A percentile compares a stretch with the other conserved stretches of the same genome.
Evolutionary conservation across 2,888 invertebrate species (phyloP).

Genomic region (Sminthurinus aureus): DNA sequence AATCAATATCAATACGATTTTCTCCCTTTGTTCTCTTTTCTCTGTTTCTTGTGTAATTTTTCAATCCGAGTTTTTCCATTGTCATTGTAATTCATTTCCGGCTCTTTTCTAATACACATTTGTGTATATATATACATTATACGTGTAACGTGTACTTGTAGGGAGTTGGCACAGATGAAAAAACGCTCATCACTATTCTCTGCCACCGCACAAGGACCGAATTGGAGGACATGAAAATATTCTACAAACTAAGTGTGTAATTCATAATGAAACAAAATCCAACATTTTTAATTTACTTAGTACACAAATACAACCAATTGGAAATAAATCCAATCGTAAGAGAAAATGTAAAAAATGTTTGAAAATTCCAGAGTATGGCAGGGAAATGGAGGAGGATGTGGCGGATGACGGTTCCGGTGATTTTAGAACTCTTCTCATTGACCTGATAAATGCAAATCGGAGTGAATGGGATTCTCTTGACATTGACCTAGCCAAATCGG

Average conservation of each 20-base stretch:
- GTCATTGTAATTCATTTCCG: not conserved
- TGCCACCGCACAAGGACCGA: slow-evolving; percentile 63
- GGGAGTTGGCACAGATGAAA: slow-evolving; percentile 64
- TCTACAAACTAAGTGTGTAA: slow-evolving; percentile 61
- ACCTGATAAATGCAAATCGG: slow-evolving; percentile 61
- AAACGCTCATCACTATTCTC: slow-evolving; percentile 64
- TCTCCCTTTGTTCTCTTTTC: no score
- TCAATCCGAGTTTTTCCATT: not conserved
- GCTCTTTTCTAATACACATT: not conserved
- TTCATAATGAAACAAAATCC: not conserved
- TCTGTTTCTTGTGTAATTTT: no score
- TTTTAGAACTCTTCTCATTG: slow-evolving; percentile 65
- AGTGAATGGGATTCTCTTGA: slow-evolving; percentile 64
- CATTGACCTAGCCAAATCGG: not conserved
- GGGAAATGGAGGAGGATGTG: slow-evolving; percentile 63
- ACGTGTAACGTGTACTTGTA: no score
- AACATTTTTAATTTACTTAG: not conserved
- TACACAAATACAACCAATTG: not conserved
- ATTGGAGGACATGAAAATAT: slow-evolving; percentile 60
- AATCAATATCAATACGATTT: no score
- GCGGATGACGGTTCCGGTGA: slow-evolving; percentile 66
- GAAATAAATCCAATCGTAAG: not conserved
- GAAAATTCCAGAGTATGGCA: slow-evolving; percentile 61
- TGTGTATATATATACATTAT: not conserved
- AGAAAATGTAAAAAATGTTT: not conserved